Evolutionary conservation across 2,888 invertebrate species (phyloP).

Genomic region (Acronicta leporina): DNA sequence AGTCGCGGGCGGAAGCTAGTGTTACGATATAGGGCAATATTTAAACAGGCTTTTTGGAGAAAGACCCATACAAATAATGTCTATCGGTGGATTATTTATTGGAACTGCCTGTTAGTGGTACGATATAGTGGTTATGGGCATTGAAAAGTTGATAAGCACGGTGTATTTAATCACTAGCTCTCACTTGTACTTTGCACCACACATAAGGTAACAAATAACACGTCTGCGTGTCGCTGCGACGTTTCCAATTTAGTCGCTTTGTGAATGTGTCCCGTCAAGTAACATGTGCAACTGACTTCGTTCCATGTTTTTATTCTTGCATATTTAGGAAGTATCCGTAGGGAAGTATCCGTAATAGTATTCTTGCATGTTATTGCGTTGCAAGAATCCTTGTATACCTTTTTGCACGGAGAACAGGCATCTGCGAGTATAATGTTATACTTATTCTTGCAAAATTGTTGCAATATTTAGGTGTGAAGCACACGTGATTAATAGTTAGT

Average conservation of each 20-base stretch:
- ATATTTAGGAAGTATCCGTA: constrained; percentile 47
- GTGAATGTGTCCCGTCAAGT: constrained; percentile 66
- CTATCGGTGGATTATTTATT: too few species aligned
- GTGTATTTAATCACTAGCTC: constrained; percentile 15
- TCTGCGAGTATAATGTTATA: not conserved
- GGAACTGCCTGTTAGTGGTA: too few species aligned
- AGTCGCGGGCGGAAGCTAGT: too few species aligned
- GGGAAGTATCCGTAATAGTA: not conserved
- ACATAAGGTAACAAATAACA: constrained; percentile 70
- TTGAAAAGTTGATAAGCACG: too few species aligned
- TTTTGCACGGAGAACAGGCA: not conserved
- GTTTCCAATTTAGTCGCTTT: constrained; percentile 74
- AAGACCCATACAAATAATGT: too few species aligned
- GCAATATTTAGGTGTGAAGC: too few species aligned
- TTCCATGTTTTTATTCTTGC: constrained; percentile 54
- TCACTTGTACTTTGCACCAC: constrained; percentile 20
- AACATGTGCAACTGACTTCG: constrained; percentile 61
- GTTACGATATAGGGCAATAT: too few species aligned
- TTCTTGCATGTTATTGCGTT: not conserved
- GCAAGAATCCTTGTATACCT: not conserved
- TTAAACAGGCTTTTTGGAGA: too few species aligned
- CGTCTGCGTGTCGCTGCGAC: constrained; percentile 70
- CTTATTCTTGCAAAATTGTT: too few species aligned
- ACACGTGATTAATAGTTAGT: too few species aligned
- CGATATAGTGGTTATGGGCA: too few species aligned